Percentiles rank a stretch among this genome's conserved stretches.
Evolutionary conservation across 2,888 invertebrate genomes (phyloP).

Genomic region (Argyresthia goedartella): DNA sequence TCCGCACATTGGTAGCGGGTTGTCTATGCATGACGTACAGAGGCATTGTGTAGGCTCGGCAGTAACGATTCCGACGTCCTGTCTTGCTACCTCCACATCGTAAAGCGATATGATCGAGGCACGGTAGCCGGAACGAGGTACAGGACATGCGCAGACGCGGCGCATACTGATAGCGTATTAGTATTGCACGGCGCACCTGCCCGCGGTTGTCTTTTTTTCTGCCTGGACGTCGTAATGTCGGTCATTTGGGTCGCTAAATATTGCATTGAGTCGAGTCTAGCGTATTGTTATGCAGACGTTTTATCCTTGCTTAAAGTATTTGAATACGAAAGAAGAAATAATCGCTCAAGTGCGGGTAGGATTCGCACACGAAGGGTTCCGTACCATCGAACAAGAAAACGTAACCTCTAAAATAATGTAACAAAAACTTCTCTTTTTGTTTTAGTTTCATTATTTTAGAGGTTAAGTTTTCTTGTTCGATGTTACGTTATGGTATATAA

Average conservation of each 20-base stretch:
- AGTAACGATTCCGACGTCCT: slow-evolving; percentile 45
- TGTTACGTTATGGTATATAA: too few relatives aligned
- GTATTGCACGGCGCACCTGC: not conserved
- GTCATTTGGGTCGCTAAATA: not conserved
- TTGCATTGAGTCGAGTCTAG: not conserved
- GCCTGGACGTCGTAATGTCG: slow-evolving; percentile 12
- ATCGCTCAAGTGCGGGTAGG: too few relatives aligned
- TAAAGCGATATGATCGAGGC: slow-evolving; percentile 70
- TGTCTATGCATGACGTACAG: slow-evolving; percentile 53
- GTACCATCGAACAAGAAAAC: too few relatives aligned
- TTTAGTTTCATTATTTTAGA: too few relatives aligned
- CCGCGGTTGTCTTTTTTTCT: slow-evolving; percentile 1
- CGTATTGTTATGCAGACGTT: slow-evolving; percentile 6
- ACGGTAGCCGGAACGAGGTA: slow-evolving; percentile 71
- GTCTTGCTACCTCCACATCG: slow-evolving; percentile 59
- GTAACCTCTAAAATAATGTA: too few relatives aligned
- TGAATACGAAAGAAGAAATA: too few relatives aligned
- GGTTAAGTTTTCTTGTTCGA: too few relatives aligned
- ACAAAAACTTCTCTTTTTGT: too few relatives aligned
- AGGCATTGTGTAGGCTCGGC: slow-evolving; percentile 65
- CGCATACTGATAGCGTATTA: slow-evolving; percentile 57
- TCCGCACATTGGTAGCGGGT: not conserved
- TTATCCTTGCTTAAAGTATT: too few relatives aligned
- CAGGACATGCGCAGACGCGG: slow-evolving; percentile 62
- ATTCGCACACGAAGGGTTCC: too few relatives aligned